Conservation (phyloP, 2,113 vertebrate species). For the Eonycteris spelaea region DNA sequence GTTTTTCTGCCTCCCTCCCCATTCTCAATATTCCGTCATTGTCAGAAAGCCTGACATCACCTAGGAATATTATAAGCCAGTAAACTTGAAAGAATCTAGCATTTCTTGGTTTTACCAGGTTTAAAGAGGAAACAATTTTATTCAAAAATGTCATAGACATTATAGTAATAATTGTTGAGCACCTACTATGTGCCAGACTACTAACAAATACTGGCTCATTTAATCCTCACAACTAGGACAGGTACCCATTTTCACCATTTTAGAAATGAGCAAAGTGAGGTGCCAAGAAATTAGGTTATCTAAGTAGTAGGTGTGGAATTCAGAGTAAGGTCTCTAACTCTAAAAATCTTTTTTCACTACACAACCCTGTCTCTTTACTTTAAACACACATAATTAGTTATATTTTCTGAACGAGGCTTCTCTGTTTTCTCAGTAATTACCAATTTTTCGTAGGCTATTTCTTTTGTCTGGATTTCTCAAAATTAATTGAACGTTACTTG, state of each 20-base stretch:
- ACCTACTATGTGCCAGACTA: background rate
- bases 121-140: background rate
- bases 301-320: background rate
- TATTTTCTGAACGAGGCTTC: background rate
- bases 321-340: background rate
- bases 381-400: background rate
- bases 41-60: background rate
- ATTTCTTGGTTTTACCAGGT: constrained; percentile 14
- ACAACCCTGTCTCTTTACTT: background rate
- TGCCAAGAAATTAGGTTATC: background rate
- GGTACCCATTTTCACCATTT: background rate
- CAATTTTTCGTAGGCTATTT: background rate
- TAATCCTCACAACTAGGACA: background rate
- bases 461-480: constrained; percentile 18
- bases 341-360: background rate
- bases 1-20: background rate
- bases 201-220: background rate
- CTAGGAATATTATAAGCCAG: background rate
- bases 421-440: background rate
- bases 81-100: constrained; percentile 9
- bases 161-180: background rate
- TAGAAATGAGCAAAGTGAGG: background rate
- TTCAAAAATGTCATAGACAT: background rate
- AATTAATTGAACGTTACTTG: background rate
- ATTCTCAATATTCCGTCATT: background rate